These are phyloP conservation scores for Stegostoma tigrinum DNA, from an alignment of 2,113 vertebrate genomes.

Conservation along the genomic window DNA sequence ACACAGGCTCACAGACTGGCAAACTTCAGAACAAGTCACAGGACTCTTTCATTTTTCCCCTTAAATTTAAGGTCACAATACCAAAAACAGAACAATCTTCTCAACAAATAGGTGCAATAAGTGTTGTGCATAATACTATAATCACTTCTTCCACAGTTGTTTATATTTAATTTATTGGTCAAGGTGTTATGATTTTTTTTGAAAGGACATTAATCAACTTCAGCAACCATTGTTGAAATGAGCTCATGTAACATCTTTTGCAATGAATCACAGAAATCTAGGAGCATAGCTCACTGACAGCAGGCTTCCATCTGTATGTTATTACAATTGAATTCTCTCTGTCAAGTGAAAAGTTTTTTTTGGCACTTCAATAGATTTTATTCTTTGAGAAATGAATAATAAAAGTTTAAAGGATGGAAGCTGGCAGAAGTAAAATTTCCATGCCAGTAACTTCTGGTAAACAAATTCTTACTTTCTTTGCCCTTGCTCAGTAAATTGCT, in stretches of 20 bases:
- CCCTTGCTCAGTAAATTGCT: not conserved
- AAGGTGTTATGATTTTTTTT: not conserved
- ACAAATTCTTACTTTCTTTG: slow-evolving; percentile 23
- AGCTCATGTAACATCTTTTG: not conserved
- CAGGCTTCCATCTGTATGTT: slow-evolving; percentile 7
- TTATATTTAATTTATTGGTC: not conserved
- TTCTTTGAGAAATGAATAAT: slow-evolving; percentile 23
- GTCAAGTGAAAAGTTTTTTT: slow-evolving; percentile 24
- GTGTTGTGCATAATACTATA: not conserved
- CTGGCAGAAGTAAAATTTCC: slow-evolving; percentile 22
- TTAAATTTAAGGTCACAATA: no score
- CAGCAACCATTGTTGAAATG: not conserved
- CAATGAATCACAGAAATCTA: slow-evolving; percentile 3
- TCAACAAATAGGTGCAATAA: not conserved
- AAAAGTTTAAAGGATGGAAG: slow-evolving; percentile 4
- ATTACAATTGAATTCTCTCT: slow-evolving; percentile 19
- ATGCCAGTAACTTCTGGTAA: slow-evolving; percentile 14
- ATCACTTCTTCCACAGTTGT: not conserved
- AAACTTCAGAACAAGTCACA: no score
- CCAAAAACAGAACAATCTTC: not conserved
- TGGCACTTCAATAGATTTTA: slow-evolving; percentile 32
- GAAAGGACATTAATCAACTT: slow-evolving; percentile 18
- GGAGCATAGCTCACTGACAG: not conserved
- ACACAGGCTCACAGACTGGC: no score
- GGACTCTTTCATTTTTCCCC: no score